Conservation (phyloP, 2,888 invertebrate species). For the Peribatodes rhomboidaria region DNA sequence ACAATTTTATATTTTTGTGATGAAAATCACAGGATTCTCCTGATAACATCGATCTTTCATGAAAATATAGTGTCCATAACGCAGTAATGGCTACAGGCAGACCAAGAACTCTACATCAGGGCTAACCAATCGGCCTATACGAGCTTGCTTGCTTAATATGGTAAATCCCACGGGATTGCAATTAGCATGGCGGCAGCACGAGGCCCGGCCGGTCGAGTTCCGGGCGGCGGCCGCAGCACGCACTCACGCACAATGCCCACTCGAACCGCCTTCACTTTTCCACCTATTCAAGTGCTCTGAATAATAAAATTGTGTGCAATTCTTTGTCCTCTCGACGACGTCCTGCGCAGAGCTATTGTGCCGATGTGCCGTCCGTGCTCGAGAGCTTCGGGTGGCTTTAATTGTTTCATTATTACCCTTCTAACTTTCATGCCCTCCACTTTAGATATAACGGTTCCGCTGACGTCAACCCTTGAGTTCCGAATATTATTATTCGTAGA, state of each 20-base stretch:
- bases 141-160: too few species aligned
- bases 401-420: constrained; percentile 68
- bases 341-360: constrained; percentile 64
- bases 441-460: constrained; percentile 53
- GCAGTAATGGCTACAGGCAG: neutral
- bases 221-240: constrained; percentile 62
- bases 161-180: constrained; percentile 56
- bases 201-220: constrained; percentile 57
- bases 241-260: constrained; percentile 67
- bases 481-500: constrained; percentile 36
- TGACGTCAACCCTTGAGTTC: constrained; percentile 54
- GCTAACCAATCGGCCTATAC: too few species aligned
- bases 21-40: too few species aligned
- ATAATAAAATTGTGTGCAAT: constrained; percentile 71
- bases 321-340: constrained; percentile 61
- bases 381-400: constrained; percentile 62
- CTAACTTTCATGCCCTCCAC: constrained; percentile 53
- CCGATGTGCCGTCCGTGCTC: constrained; percentile 63
- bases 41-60: too few species aligned
- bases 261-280: constrained; percentile 68
- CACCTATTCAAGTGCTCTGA: constrained; percentile 64
- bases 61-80: too few species aligned
- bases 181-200: constrained; percentile 62
- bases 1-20: neutral
- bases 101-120: too few species aligned